Evolutionary conservation across 2,113 vertebrate species (phyloP), one percentile per base, ranked within the genome.

Genomic region (Microtus montanus): DNA sequence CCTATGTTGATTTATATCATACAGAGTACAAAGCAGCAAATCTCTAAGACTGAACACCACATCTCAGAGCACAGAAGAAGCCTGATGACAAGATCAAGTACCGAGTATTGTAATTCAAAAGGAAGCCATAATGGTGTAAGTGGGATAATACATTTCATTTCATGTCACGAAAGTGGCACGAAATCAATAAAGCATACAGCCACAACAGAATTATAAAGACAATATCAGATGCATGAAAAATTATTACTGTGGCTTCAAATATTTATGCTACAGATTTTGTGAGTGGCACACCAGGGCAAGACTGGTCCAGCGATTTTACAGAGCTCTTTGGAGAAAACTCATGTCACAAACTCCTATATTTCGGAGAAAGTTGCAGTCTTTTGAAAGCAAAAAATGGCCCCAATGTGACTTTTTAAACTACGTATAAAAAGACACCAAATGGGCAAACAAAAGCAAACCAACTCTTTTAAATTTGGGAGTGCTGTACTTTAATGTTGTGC

Each of bases 201-300:
- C 97, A 95, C 96, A 94, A 96, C 1, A 90, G 84, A 96, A 97
- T 94, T 97, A 97, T 80, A 71, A 97, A 93, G 92, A 87, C 68
- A 91, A 64, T 12, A 96, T 85, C 75, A 97, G 84, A 49, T 92
- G 44, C 92, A 95, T 92, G 80, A 95, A 87, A 97, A 89, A 95
- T 90, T 89, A 95, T 88, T 95, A 95, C 58, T 58, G 10, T 54
- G n/a, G 5, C 13, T 94, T 96, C 89, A 95, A 49, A 94, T 92
- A 95, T 94, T 97, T 95, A 96, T 2, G 30, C 41, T 61, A 52
- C 19, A 95, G 94, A 93, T 78, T 93, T 47, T 96, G 95, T n/a
- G 7, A 75, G 35, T 1, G 17, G 52, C 91, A 33, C 22, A 77
- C 20, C 38, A 77, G 91, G 70, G 95, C 5, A 70, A n/a, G 47